These are phyloP conservation scores for Lagria hirta DNA, from an alignment of 2,888 invertebrate species.

Conservation along the genomic window DNA sequence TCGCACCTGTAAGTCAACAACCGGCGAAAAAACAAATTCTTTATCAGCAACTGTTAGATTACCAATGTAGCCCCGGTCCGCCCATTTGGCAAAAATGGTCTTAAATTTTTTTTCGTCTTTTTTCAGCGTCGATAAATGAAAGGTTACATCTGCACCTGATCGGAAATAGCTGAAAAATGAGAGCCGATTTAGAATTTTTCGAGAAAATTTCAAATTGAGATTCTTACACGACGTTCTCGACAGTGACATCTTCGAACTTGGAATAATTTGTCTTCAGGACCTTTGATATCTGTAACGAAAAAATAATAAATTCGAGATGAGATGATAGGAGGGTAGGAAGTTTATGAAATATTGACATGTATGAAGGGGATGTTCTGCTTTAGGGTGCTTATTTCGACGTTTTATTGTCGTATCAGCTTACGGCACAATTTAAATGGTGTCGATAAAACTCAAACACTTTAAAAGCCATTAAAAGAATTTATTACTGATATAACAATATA, in stretches of 20 bases:
- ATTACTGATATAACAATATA: too few species aligned
- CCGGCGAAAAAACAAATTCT: constrained; percentile 70
- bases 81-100: constrained; percentile 60
- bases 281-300: constrained; percentile 20
- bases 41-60: constrained; percentile 66
- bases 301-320: too few species aligned
- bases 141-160: constrained; percentile 57
- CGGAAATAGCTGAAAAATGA: constrained; percentile 43
- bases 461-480: too few species aligned
- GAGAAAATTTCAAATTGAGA: constrained; percentile 2
- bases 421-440: too few species aligned
- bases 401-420: too few species aligned
- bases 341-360: too few species aligned
- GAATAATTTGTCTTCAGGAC: constrained; percentile 62
- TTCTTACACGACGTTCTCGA: constrained; percentile 70
- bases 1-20: constrained; percentile 70
- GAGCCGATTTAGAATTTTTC: neutral
- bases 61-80: constrained; percentile 62
- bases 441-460: too few species aligned
- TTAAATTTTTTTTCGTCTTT: constrained; percentile 59
- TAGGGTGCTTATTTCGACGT: too few species aligned
- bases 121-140: constrained; percentile 58
- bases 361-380: too few species aligned
- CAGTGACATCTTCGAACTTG: constrained; percentile 63
- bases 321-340: too few species aligned